A percentile compares a stretch with the other conserved stretches of the same genome.
Evolutionary conservation across 2,797 vertebrate genomes (phyloP).

Genomic region (Poecilia wingei): DNA sequence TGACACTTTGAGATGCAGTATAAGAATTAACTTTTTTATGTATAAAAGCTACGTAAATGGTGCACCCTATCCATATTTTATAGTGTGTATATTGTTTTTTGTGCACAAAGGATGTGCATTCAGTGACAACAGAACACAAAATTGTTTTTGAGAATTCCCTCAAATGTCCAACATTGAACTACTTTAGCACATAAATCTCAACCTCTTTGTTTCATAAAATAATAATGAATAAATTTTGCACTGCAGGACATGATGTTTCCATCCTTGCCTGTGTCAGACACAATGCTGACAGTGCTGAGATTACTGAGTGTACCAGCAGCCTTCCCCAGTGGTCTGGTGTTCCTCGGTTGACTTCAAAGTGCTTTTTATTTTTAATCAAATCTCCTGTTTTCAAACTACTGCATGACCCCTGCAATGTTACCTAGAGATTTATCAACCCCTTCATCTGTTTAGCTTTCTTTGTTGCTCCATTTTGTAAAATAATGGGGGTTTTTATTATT

Average conservation of each 20-base stretch:
- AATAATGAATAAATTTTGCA: not conserved
- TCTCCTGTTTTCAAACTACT: slow-evolving; percentile 11
- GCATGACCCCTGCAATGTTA: slow-evolving; percentile 12
- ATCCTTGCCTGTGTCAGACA: slow-evolving; percentile 17
- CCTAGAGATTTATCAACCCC: not conserved
- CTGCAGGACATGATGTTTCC: slow-evolving; percentile 17
- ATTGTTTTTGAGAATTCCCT: not conserved
- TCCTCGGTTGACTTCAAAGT: slow-evolving; percentile 19
- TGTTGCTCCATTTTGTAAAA: not conserved
- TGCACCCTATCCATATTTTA: not conserved
- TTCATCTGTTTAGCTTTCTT: slow-evolving; percentile 16
- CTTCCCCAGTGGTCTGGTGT: slow-evolving; percentile 15
- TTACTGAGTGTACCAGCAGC: slow-evolving; percentile 21
- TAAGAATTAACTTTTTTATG: not conserved
- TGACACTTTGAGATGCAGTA: not conserved
- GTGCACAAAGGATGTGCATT: not conserved
- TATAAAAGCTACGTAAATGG: not conserved
- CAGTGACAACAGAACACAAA: not conserved
- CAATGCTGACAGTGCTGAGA: slow-evolving; percentile 14
- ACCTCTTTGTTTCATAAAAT: not conserved
- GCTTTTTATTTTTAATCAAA: slow-evolving; percentile 31
- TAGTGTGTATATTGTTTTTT: not conserved
- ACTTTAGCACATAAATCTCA: slow-evolving; percentile 7
- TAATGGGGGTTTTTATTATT: not conserved
- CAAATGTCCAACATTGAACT: not conserved